Percentiles rank a stretch among this genome's conserved stretches.
phyloP scores from a whole-genome alignment of 2,797 vertebrate species.

The Synaphobranchus kaupii region DNA sequence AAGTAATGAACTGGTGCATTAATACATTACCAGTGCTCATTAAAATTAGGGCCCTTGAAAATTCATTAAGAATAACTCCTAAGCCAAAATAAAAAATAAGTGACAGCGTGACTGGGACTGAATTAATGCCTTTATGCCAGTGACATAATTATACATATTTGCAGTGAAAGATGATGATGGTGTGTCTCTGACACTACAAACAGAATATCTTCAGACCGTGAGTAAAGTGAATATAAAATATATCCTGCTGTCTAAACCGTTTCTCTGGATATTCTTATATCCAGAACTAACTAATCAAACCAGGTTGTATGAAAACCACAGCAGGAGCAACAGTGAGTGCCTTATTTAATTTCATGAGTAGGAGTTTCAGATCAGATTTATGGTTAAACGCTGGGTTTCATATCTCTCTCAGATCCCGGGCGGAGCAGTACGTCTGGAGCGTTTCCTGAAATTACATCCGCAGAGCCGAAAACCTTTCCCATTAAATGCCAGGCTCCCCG shows the following conservation, averaged over 20 bases:
- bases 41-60: neutral
- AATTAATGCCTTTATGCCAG: neutral
- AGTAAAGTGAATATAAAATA: neutral
- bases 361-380: neutral
- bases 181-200: neutral
- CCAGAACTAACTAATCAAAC: neutral
- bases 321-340: neutral
- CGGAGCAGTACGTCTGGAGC: neutral
- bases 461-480: constrained; percentile 3
- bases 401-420: neutral
- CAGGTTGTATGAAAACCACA: neutral
- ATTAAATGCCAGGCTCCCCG: constrained; percentile 32
- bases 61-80: neutral
- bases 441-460: neutral
- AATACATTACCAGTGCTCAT: neutral
- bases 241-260: neutral
- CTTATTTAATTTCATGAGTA: neutral
- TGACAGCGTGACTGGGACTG: neutral
- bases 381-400: neutral
- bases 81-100: neutral
- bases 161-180: neutral
- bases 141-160: neutral
- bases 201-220: neutral
- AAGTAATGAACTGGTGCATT: neutral
- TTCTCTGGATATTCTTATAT: neutral